Base-by-base conservation (phyloP, 2,113 vertebrate genomes). In the Lepidothrix coronata region DNA sequence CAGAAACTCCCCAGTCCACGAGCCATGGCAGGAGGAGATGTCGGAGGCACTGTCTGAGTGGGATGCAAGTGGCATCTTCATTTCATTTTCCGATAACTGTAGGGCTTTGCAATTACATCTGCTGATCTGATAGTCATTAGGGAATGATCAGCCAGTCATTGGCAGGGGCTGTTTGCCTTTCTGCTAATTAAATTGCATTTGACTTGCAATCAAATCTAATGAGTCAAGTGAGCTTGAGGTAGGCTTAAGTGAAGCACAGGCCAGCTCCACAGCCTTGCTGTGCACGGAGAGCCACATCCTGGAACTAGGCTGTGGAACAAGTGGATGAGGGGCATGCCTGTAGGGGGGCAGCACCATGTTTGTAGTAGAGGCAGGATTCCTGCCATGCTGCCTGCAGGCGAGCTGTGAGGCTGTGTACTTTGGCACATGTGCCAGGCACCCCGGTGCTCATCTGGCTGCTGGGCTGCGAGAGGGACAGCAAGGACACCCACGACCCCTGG, bases 281-380 rank as follows among this genome's bases (percentile, higher is more conserved):
- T 11, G n/a, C 28, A 8, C 12, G 27, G 25, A 18, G 39, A 81
- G 33, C 63, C 0, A 6, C 10, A 14, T 6, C 17, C 51, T 5
- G 3, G 68, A 84, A 1, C 2, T 0, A 4, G 27, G 37, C 61
- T 24, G 57, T 5, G 25, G 43, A 71, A 39, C 22, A 6, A 33
- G 54, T 2, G 7, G 58, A 0, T 1, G 4, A 46, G 51, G 35
- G 65, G 18, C 25, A 6, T 0, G 0, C 18, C 37, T n/a, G 61
- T 35, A 30, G 57, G 20, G 1, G 11, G 55, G 74, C 71, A 84
- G 84, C 3, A 25, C 55, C 0, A 0, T 24, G 70, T 72, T 43
- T 85, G 85, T 68, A n/a, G 48, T n/a, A 59, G 85, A 65, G 74
- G 81, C 61, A 78, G 65, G 76, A 43, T 18, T 86, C 55, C 37